Base-by-base conservation (phyloP, 2,113 vertebrate species). In the Vombatus ursinus region DNA sequence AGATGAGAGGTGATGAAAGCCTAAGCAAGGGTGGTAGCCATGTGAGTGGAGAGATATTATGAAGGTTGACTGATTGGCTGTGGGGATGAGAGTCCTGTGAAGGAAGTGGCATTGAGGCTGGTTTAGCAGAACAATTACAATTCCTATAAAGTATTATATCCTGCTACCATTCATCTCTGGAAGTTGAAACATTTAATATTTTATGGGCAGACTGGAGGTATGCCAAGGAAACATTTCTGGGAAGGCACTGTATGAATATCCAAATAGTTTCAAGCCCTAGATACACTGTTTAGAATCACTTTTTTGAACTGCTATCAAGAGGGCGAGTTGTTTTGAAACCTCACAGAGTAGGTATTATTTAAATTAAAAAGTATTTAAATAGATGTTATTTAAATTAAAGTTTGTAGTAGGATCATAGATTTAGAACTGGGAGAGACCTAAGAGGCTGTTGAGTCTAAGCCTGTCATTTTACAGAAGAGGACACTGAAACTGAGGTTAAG, bases 251-350 rank as follows among this genome's bases (percentile, higher is more conserved):
- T 54, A 48, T 24, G n/a, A 84, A 28, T 89, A 51, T 52, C 77
- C 44, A 61, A 50, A 90, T 95, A 50, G 24, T 95, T 97, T 96
- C 90, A 52, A 90, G 92, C n/a, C 48, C 48, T 95, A 54, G 94
- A 54, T 53, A 51, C 14, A 77, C 26, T 89, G 14, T 93, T 31
- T 94, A 50, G 50, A 95, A 91, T 94, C 37, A 12, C 49, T 93
- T 91, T 94, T 47, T 96, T 93, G 37, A 97, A 92, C 89, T 96
- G 93, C 90, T 96, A 93, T 96, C 50, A 90, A 26, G 77, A 2
- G 14, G 37, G n/a, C 19, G 44, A 77, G 5, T 77, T n/a, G 5
- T 61, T 89, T 92, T 94, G 52, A 90, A 91, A 37, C 23, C 91
- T 95, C 89, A 93, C 49, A 89, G 92, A 95, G 37, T n/a, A 14